Evolutionary conservation across 1,140 invertebrate species (phyloP).

Genomic region (Lepidurus couesii): DNA sequence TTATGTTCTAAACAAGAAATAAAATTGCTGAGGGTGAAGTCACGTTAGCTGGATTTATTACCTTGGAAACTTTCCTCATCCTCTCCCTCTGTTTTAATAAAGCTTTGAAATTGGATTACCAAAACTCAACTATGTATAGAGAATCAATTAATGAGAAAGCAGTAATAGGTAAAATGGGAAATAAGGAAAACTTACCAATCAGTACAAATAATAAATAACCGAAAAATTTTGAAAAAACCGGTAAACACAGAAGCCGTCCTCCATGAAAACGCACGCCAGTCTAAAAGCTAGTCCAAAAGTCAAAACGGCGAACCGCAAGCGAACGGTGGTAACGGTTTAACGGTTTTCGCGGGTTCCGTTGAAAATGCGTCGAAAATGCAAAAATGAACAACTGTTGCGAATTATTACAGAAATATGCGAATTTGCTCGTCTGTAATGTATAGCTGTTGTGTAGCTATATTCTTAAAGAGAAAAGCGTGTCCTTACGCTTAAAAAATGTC

Average conservation of each 20-base stretch:
- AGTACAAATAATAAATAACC: constrained; percentile 4
- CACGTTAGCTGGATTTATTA: not conserved
- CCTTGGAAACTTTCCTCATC: constrained; percentile 7
- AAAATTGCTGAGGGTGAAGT: not conserved
- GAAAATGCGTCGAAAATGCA: too few species aligned
- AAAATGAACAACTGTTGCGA: too few species aligned
- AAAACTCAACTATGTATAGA: not conserved
- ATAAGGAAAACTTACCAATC: not conserved
- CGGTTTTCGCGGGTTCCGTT: not conserved
- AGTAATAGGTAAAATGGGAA: not conserved
- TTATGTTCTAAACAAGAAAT: not conserved
- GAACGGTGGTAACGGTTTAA: not conserved
- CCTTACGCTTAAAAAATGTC: too few species aligned
- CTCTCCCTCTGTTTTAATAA: not conserved
- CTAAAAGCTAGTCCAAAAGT: not conserved
- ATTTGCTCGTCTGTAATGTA: too few species aligned
- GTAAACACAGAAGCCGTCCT: constrained; percentile 18
- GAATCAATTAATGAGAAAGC: too few species aligned
- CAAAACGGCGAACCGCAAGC: not conserved
- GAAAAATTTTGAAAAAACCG: constrained; percentile 1
- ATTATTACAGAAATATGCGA: too few species aligned
- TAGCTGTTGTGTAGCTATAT: too few species aligned
- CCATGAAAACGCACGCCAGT: not conserved
- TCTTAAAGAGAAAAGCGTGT: too few species aligned
- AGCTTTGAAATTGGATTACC: not conserved